These are phyloP conservation scores for Hyperoplus immaculatus DNA, from an alignment of 2,797 vertebrate species.

Conservation along the genomic window DNA sequence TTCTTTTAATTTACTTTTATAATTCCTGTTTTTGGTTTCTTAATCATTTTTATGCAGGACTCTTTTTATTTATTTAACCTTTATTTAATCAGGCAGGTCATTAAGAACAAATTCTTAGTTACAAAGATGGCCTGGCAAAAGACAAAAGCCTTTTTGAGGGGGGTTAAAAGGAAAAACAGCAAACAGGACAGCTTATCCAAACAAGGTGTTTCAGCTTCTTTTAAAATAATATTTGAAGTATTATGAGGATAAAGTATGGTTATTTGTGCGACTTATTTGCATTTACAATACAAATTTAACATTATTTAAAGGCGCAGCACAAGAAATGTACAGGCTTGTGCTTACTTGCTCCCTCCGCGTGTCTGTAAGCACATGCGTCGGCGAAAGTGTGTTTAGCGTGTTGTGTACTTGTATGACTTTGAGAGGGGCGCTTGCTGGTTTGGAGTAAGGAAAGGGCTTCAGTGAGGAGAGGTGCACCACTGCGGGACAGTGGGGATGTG, in stretches of 20 bases:
- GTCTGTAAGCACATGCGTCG: constrained; percentile 20
- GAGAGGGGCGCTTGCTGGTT: constrained; percentile 41
- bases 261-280: background rate
- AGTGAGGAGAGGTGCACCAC: constrained; percentile 74
- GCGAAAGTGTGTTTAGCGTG: constrained; percentile 20
- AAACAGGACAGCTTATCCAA: too few relatives aligned
- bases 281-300: background rate
- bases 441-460: constrained; percentile 55
- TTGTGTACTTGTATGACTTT: constrained; percentile 52
- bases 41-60: too few relatives aligned
- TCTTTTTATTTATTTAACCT: too few relatives aligned
- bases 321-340: background rate
- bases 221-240: background rate
- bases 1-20: background rate
- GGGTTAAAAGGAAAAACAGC: too few relatives aligned
- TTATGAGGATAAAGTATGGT: background rate
- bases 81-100: too few relatives aligned
- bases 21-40: background rate
- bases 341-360: background rate
- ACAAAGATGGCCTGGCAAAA: too few relatives aligned
- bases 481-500: constrained; percentile 73
- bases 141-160: too few relatives aligned
- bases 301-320: background rate
- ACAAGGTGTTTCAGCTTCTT: too few relatives aligned
- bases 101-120: too few relatives aligned